Base-by-base conservation (phyloP, 2,888 invertebrate genomes). In the Allygus modestus region DNA sequence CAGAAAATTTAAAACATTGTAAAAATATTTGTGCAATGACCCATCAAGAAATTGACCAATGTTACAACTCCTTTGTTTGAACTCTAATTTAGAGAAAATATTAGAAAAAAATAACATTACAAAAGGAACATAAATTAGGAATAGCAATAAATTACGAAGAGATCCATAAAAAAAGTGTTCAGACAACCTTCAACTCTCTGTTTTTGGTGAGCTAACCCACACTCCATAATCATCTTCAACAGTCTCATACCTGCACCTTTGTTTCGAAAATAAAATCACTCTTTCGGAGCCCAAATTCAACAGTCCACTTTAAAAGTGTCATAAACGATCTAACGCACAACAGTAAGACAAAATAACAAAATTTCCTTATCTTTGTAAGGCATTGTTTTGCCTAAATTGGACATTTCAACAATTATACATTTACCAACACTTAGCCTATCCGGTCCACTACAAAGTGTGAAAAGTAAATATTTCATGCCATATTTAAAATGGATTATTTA, bases 21-120 rank as follows among this genome's bases (percentile, higher is more conserved):
- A 37, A 37, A 37, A 37, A 37, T 37, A 37, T 7, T 12, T 46
- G 46, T 15, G 12, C 1, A 46, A 46, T 46, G 46, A 46, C 9
- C 37, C 37, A 46, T 46, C 77, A 77, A 77, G 77, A 77, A 73
- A 77, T 77, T 77, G 77, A 77, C 77, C 77, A 46, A 33, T 73
- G 37, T 43, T 73, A 73, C 43, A 41, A 41, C 9, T 43, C 33
- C 17, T 46, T 46, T 37, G 9, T 73, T 23, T 73, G 1, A 43
- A 41, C 23, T 73, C 20, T 20, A 17, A 43, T n/a, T 23, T 33
- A 28, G 23, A 28, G 20, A 1, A 28, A 31, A 7, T 37, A 7
- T 37, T 9, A 28, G 31, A n/a, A n/a, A n/a, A n/a, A 33, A 43
- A 75, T n/a, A 51, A 77, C 17, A 37, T 41, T 28, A 28, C 20